Base-by-base conservation (phyloP, 1,140 invertebrate genomes). In the Drosophila miranda region DNA sequence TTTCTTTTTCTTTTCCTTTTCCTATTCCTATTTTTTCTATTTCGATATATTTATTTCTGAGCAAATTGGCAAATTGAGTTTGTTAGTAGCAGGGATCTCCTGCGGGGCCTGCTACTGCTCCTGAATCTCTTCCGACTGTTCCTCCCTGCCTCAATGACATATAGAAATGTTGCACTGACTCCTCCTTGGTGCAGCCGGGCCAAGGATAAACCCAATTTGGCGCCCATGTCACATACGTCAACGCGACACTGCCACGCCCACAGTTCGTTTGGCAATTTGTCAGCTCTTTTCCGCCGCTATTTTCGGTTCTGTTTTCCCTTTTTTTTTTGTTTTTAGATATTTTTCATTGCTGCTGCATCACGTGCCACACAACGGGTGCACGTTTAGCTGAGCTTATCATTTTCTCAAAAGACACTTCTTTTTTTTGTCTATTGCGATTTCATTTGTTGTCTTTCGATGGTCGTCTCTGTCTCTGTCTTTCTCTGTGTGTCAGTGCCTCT, bases 341-440 rank as follows among this genome's bases (percentile, higher is more conserved):
- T 62, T 77, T 38, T 38, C 34, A 38, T 38, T 38, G 34, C 34
- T 38, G 78, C 48, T 82, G 82, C 83, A 88, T 86, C 82, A 87
- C 82, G 82, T 87, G 83, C 82, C 82, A 82, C 82, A 82, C 62
- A 69, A 60, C 60, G 59, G 60, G 41, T 28, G 82, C 82, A 87
- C 82, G 82, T 87, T 87, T 87, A 87, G 82, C 82, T 87, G 78
- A 87, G 82, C 82, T 87, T 87, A 87, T 88, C 82, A 87, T 87
- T 87, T 87, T 87, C 83, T 82, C 78, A 87, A 86, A 38, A 87
- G 75, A 58, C 57, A 13, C 9, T 34, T 9, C 3, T 34, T 34
- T 11, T 34, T 34, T 62, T 53, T 75, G 49, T 52, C 67, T 72
- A 45, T 16, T 54, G 67, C 49, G 34, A 34, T 64, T 28, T 59